Evolutionary conservation across 2,113 vertebrate species (phyloP), one percentile per base, ranked within the genome.

Genomic region (Oostethus manadensis): DNA sequence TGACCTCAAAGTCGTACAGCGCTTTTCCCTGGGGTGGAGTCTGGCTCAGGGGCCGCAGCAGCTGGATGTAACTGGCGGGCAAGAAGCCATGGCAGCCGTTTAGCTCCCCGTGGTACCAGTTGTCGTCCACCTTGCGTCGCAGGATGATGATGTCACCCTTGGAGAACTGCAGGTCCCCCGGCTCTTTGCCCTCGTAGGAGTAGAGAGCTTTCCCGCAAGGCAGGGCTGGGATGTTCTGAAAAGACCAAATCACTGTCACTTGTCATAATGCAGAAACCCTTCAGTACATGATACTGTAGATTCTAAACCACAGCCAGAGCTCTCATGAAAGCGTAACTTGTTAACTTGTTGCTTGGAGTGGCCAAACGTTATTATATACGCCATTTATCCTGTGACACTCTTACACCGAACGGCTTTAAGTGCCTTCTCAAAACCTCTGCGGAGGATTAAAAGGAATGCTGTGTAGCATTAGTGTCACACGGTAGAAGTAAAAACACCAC

Each of bases 1-100:
- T 98, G 79, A 99, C 94, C 87, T 98, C 93, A 45, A 99, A 99
- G 87, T 99, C 96, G 0, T 99, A 99, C 82, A 99, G 90, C 2
- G 97, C 95, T 88, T 98, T 98, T 74, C 97, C 95, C 80, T 98
- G 95, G 51, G 97, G 96, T 0, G 92, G 93, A 33, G 93, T 91
- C 58, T 95, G 95, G 0, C 93, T 93, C 76, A 96, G 88, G 4
- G 95, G 94, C 71, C 92, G 92, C 70, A 97, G 81, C 71, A 94
- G 88, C 85, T 96, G 95, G 84, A 99, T 91, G 69, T 97, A 97
- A 81, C 95, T 97, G n/a, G 95, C 94, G 0, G 96, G 96, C 72
- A 99, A 89, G 86, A 98, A 97, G 65, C 96, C 95, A 0, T 94
- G 95, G 58, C 91, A 91, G 4, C 96, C 94, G 0, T 91, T 97